Percentiles rank a stretch among this genome's conserved stretches.
Evolutionary conservation across 64 coral and sea anemone species (phyloP).

Genomic region (Pocillopora damicornis): DNA sequence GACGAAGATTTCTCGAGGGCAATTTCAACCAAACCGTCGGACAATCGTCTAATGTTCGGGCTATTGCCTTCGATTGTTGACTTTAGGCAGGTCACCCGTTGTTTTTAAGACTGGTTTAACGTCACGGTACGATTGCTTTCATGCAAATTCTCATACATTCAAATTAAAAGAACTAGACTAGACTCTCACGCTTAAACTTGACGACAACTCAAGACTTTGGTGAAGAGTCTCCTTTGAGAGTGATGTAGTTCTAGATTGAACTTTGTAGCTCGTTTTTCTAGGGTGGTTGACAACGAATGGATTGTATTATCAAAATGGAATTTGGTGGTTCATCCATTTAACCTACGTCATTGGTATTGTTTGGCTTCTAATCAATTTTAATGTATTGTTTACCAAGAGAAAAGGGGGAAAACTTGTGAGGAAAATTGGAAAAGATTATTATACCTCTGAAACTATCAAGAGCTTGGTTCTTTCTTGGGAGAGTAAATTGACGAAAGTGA

Average conservation of each 20-base stretch:
- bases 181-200: background rate
- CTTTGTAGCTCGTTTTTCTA: background rate
- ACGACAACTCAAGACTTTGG: background rate
- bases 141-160: background rate
- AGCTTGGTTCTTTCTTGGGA: background rate
- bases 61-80: constrained; percentile 1
- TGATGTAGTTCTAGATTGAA: background rate
- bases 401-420: background rate
- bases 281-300: background rate
- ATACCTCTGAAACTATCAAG: background rate
- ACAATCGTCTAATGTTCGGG: background rate
- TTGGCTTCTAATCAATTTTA: constrained; percentile 31
- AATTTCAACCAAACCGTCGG: background rate
- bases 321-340: constrained; percentile 13
- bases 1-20: background rate
- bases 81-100: constrained; percentile 30
- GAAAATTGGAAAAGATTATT: background rate
- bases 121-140: background rate
- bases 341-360: constrained; percentile 30
- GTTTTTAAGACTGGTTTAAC: constrained; percentile 4
- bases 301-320: constrained; percentile 54
- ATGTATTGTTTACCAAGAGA: constrained; percentile 1
- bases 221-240: background rate
- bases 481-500: background rate
- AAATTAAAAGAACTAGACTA: background rate